Evolutionary conservation across 1,140 invertebrate genomes (phyloP).

Genomic region (Agrilus planipennis): DNA sequence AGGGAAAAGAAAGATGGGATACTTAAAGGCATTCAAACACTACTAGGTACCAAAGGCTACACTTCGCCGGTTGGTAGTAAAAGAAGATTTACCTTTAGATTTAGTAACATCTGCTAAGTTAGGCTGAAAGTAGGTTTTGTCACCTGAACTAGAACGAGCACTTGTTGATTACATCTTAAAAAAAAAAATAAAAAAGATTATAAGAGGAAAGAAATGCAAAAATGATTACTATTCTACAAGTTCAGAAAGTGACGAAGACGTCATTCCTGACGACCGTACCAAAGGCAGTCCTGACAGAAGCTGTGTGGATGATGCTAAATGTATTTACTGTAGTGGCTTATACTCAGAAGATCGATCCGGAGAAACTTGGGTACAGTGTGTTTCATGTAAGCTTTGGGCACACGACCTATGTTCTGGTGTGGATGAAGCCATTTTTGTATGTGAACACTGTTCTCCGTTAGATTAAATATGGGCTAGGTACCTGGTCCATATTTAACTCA

Average conservation of each 20-base stretch:
- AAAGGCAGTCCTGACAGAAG: too few species aligned
- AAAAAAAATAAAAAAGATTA: constrained; percentile 5
- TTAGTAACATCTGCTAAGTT: background rate
- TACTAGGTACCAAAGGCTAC: constrained; percentile 5
- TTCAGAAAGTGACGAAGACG: too few species aligned
- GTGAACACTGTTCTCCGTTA: background rate
- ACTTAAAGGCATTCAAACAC: constrained; percentile 1
- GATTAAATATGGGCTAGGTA: too few species aligned
- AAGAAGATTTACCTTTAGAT: background rate
- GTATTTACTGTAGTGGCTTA: background rate
- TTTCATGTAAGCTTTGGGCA: background rate
- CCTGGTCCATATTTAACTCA: too few species aligned
- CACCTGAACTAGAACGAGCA: background rate
- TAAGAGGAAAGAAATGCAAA: too few species aligned
- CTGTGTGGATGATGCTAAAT: too few species aligned
- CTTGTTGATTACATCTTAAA: constrained; percentile 5
- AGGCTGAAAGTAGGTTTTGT: background rate
- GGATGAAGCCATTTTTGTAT: background rate
- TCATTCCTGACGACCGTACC: too few species aligned
- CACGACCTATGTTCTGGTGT: background rate
- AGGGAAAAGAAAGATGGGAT: constrained; percentile 3
- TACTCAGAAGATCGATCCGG: background rate
- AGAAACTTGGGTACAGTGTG: background rate
- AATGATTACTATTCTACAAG: too few species aligned
- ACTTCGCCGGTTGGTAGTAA: background rate